Evolutionary conservation across 2,888 invertebrate species (phyloP).

Genomic region (Alsophila aescularia): DNA sequence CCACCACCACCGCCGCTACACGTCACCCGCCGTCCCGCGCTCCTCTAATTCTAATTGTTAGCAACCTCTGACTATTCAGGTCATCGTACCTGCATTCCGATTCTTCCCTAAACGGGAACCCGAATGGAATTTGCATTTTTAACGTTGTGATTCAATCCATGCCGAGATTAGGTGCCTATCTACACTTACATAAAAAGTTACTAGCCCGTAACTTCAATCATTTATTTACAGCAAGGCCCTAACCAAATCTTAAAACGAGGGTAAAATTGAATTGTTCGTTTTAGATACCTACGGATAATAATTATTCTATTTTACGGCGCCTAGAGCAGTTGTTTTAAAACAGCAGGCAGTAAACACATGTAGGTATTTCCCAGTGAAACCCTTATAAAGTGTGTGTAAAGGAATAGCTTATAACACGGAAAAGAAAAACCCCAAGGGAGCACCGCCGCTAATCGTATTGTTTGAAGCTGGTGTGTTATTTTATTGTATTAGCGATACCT

Average conservation of each 20-base stretch:
- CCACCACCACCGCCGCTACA: slow-evolving; percentile 40
- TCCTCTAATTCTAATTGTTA: slow-evolving; percentile 75
- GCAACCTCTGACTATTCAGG: slow-evolving; percentile 75
- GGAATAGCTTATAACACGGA: slow-evolving; percentile 55
- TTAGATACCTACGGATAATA: slow-evolving; percentile 1
- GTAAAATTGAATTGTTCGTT: slow-evolving; percentile 36
- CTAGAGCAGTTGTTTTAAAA: not conserved
- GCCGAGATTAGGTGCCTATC: slow-evolving; percentile 50
- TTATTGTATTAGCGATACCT: slow-evolving; percentile 32
- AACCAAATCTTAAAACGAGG: slow-evolving; percentile 44
- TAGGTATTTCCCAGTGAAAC: slow-evolving; percentile 13
- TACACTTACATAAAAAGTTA: slow-evolving; percentile 70
- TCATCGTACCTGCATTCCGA: slow-evolving; percentile 76
- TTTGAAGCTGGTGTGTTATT: slow-evolving; percentile 41
- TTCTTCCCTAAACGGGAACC: slow-evolving; percentile 59
- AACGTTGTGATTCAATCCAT: slow-evolving; percentile 63
- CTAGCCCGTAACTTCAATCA: slow-evolving; percentile 58
- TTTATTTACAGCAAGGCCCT: slow-evolving; percentile 54
- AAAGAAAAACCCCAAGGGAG: slow-evolving; percentile 51
- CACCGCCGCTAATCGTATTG: slow-evolving; percentile 44
- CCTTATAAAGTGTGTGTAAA: slow-evolving; percentile 31
- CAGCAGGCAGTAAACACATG: not conserved
- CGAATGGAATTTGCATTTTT: slow-evolving; percentile 70
- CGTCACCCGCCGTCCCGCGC: slow-evolving; percentile 43
- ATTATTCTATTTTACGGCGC: too few relatives aligned